Percentiles rank a stretch among this genome's conserved stretches.
These are phyloP conservation scores for Drosophila nigritarsus DNA, from an alignment of 2,888 invertebrate genomes.

Conservation along the genomic window DNA sequence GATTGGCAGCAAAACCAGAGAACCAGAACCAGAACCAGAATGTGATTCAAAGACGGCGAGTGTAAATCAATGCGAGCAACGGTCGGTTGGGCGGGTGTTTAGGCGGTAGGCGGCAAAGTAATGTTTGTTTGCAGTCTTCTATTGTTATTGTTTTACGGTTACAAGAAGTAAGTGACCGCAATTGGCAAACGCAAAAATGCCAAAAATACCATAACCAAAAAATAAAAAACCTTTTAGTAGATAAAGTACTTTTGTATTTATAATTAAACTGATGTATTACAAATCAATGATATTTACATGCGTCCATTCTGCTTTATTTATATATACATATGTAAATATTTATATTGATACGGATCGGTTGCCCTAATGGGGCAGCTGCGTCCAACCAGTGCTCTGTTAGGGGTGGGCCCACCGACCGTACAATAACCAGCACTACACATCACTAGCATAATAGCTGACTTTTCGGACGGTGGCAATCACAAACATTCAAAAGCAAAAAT, in stretches of 20 bases:
- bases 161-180: constrained; percentile 40
- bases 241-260: neutral
- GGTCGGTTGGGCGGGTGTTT: constrained; percentile 34
- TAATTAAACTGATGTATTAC: too few relatives aligned
- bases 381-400: neutral
- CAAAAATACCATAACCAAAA: constrained; percentile 6
- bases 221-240: neutral
- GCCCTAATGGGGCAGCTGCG: neutral
- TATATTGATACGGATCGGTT: neutral
- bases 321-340: neutral
- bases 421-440: neutral
- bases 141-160: constrained; percentile 60
- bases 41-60: constrained; percentile 20
- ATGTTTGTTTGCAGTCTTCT: constrained; percentile 67
- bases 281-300: neutral
- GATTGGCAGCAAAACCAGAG: constrained; percentile 35
- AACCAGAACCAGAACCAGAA: constrained; percentile 52
- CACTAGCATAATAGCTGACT: neutral
- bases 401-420: neutral
- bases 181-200: constrained; percentile 11
- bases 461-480: neutral
- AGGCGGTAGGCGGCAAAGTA: constrained; percentile 49
- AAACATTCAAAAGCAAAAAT: neutral
- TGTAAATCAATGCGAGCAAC: constrained; percentile 49
- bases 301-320: neutral